Base-by-base conservation (phyloP, 2,888 invertebrate species). In the Maniola hyperantus region DNA sequence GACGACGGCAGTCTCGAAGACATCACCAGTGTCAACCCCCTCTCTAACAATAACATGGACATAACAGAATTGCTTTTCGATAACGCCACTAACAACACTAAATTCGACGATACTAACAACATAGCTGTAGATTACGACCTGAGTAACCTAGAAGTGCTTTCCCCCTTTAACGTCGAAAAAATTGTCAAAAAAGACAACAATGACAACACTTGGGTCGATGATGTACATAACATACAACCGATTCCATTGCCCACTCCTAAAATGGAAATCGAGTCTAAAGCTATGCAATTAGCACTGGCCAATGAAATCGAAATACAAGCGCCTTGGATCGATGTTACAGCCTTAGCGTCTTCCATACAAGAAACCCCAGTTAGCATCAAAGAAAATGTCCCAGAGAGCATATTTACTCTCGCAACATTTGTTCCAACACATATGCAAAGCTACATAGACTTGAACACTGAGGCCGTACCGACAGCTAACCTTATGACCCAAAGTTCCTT, bases 301-400 rank as follows among this genome's bases (percentile, higher is more conserved):
- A 95, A 95, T 44, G 96, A 96, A 78, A 94, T 96, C 71, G 96
- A 96, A 83, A 91, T 95, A 50, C 95, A 96, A 69, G 94, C 95
- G 0, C 95, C 95, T 0, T 96, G 96, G 96, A 93, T 95, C 1
- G 95, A 96, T 77, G 95, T 95, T 0, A 95, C 94, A 73, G 94
- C 95, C 5, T 84, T 96, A 65, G 94, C 95, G 0, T 94, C 95
- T 0, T 94, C 94, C 51, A 92, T 94, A 79, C 93, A 94, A 71
- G 93, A 94, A 87, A 93, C 94, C 0, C 94, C 94, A 20, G 92
- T 95, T 0, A 94, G 93, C 71, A 94, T 95, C 53, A 94, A 94
- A 81, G 93, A 94, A 73, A 93, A 90, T 83, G 91, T 80, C 53
- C 94, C 87, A 71, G 93, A 93, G 75, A 92, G 83, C 73, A 89